These are phyloP conservation scores for Remorina albescens DNA, from an alignment of 2,797 vertebrate species.

Conservation along the genomic window DNA sequence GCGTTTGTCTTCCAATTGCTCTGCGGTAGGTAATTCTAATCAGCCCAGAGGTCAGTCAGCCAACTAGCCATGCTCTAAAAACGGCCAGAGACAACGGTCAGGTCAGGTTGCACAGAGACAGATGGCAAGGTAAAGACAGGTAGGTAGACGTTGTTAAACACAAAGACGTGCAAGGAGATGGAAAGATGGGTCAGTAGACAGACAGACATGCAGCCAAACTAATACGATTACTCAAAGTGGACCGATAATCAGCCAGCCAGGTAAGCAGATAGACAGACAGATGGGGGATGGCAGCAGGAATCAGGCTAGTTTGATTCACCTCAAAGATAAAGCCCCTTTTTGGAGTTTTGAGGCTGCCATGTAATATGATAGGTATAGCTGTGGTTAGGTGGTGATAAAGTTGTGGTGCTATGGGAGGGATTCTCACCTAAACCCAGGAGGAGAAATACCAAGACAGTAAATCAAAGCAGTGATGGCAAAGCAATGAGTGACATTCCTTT, in stretches of 20 bases:
- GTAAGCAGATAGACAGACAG: conserved; percentile 46
- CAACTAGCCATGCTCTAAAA: conserved; percentile 71
- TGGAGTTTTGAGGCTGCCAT: conserved; percentile 50
- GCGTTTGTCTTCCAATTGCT: conserved; percentile 33
- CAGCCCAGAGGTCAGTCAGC: conserved; percentile 64
- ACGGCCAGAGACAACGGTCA: conserved; percentile 62
- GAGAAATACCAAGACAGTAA: conserved; percentile 65
- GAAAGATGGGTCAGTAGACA: conserved; percentile 35
- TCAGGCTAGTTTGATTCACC: no score
- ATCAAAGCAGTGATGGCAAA: conserved; percentile 56
- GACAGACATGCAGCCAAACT: conserved; percentile 27
- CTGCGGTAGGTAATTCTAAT: conserved; percentile 81
- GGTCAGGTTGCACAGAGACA: conserved; percentile 74
- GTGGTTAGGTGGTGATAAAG: conserved; percentile 62
- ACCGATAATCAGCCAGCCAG: conserved; percentile 32
- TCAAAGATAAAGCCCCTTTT: no score
- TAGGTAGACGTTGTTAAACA: conserved; percentile 53
- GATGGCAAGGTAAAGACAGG: conserved; percentile 61
- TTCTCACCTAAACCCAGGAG: conserved; percentile 70
- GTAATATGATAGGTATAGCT: conserved; percentile 73
- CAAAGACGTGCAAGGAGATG: conserved; percentile 28
- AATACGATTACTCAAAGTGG: conserved; percentile 12
- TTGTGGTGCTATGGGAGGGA: conserved; percentile 33
- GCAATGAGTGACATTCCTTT: conserved; percentile 44
- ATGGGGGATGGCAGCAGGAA: conserved; percentile 34